Percentiles rank a stretch among this genome's conserved stretches.
These are phyloP conservation scores for Alosa alosa DNA, from an alignment of 2,113 vertebrate species.

Conservation along the genomic window DNA sequence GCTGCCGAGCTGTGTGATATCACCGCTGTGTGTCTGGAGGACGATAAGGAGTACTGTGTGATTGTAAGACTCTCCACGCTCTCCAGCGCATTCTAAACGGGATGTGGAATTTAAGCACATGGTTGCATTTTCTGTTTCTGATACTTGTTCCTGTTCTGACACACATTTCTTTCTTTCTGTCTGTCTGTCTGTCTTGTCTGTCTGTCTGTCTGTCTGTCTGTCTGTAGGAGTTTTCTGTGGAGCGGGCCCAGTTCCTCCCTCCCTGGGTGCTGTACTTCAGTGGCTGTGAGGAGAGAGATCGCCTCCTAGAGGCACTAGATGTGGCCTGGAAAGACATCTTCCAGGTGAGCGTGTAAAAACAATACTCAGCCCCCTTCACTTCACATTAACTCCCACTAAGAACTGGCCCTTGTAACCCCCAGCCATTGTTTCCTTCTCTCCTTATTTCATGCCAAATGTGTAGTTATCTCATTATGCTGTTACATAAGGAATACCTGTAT, in stretches of 20 bases:
- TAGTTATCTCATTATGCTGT: too few species aligned
- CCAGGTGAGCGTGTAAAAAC: slow-evolving; percentile 71
- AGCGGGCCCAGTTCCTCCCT: slow-evolving; percentile 77
- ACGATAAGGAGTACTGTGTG: slow-evolving; percentile 84
- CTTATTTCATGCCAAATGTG: background rate
- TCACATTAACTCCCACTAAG: background rate
- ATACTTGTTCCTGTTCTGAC: background rate
- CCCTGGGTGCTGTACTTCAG: slow-evolving; percentile 95
- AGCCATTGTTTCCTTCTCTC: background rate
- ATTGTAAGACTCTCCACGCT: slow-evolving; percentile 72
- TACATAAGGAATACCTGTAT: too few species aligned
- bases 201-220: background rate
- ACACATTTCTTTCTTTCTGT: background rate
- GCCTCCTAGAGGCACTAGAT: slow-evolving; percentile 78
- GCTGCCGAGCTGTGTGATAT: slow-evolving; percentile 73
- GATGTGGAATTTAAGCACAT: background rate
- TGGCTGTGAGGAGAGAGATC: slow-evolving; percentile 83
- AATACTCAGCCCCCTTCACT: background rate
- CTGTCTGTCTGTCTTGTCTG: background rate
- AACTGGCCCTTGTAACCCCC: background rate
- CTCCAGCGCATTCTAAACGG: background rate
- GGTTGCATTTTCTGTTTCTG: background rate
- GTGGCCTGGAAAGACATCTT: slow-evolving; percentile 79
- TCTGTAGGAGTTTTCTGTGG: slow-evolving; percentile 86
- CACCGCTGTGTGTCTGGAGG: slow-evolving; percentile 68